Evolutionary conservation across 1,140 invertebrate species (phyloP), one percentile per base, ranked within the genome.

Genomic region (Pachyrhynchus sulphureomaculatus): DNA sequence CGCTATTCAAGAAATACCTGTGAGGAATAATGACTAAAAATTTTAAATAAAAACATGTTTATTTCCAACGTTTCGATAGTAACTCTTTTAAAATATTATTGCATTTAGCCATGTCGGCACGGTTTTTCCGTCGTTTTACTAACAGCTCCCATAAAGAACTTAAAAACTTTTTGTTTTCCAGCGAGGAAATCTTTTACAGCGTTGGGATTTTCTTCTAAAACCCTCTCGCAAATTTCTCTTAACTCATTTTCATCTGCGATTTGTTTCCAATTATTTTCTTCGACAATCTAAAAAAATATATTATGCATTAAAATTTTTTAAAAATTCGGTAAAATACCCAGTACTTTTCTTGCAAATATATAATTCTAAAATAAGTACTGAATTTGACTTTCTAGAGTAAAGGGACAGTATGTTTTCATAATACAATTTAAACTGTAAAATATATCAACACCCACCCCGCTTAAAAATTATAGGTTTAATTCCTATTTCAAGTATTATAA

Each of bases 131-230:
- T 82, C 55, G 75, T 74, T 55, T 81, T 84, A 32, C 73, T 78
- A 23, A 88, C 76, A 62, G 80, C 72, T n/a, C 82, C 83, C 23
- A 87, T 68, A 34, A 91, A 80, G 41, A 81, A 81, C 63, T 80
- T 83, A 42, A 88, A 82, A 3, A 85, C 80, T 77, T 89, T 89
- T 2, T 66, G 75, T 74, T 90, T 91, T n/a, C 89, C 89, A 4
- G 76, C 76, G 75, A 83, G 85, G 68, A 85, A 90, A 64, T 84
- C 77, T 65, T 79, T 77, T 9, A 89, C 85, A 36, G 85, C 69
- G 73, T 88, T 85, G 18, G 84, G 80, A 79, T 91, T 88, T 62
- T 86, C 80, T 15, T 83, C 66, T 20, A 92, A 75, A 0, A 87
- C 76, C 70, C 82, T 70, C 37, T 76, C 61, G 75, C 89, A 91